Conservation (phyloP, 2,888 invertebrate species). For the Cephus runcator region DNA sequence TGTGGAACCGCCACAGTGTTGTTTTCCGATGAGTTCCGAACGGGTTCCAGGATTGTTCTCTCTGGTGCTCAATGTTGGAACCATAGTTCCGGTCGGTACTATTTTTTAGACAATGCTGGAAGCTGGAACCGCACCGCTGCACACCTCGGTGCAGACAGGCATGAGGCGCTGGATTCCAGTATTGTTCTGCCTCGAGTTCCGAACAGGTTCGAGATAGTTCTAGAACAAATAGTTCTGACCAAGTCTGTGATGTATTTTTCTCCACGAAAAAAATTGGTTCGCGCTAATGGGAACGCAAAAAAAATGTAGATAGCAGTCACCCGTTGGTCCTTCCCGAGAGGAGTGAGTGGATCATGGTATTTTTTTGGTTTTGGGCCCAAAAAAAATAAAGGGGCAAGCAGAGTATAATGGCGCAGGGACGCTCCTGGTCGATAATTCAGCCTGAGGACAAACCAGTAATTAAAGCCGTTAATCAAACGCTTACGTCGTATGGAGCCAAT, state of each 20-base stretch:
- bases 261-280: background rate
- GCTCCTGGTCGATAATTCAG: conserved; percentile 4
- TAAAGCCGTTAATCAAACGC: conserved; percentile 40
- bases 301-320: background rate
- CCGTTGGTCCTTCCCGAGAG: background rate
- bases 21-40: no score
- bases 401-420: background rate
- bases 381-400: background rate
- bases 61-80: no score
- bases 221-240: background rate
- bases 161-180: no score
- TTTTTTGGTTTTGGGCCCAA: background rate
- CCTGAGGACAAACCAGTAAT: conserved; percentile 46
- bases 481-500: conserved; percentile 14
- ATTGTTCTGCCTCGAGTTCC: no score
- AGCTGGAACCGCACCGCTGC: no score
- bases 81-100: no score
- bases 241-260: background rate
- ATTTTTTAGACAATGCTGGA: no score
- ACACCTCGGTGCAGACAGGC: no score
- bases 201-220: no score
- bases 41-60: no score
- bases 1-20: no score
- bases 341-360: background rate
- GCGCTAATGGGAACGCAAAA: background rate